Percentiles rank a stretch among this genome's conserved stretches.
phyloP scores from a whole-genome alignment of 2,888 invertebrate genomes.

The Tenthredo notha region DNA sequence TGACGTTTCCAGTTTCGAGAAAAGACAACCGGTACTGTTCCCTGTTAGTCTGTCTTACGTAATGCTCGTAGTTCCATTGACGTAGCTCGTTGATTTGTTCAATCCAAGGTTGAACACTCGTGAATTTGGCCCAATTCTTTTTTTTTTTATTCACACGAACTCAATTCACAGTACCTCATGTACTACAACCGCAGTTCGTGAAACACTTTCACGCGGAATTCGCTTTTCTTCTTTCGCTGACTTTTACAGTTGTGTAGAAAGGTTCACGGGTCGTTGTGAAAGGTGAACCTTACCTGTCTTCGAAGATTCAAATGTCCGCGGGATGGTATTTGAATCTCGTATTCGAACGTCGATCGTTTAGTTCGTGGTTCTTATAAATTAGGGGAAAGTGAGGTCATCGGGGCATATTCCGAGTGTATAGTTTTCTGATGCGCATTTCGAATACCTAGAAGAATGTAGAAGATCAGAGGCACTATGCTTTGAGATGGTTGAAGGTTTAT shows the following conservation, averaged over 20 bases:
- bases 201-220: neutral
- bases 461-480: slow-evolving; percentile 14
- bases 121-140: neutral
- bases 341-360: slow-evolving; percentile 31
- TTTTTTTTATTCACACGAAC: neutral
- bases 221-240: slow-evolving; percentile 31
- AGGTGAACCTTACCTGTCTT: slow-evolving; percentile 45
- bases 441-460: neutral
- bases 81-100: neutral
- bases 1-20: slow-evolving; percentile 48
- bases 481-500: slow-evolving; percentile 40
- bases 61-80: slow-evolving; percentile 35
- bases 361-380: slow-evolving; percentile 57
- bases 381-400: slow-evolving; percentile 64
- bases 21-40: slow-evolving; percentile 32
- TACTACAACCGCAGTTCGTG: neutral
- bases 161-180: neutral
- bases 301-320: neutral
- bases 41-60: slow-evolving; percentile 30
- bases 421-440: slow-evolving; percentile 39
- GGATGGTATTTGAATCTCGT: slow-evolving; percentile 33
- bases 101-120: slow-evolving; percentile 1
- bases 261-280: slow-evolving; percentile 48
- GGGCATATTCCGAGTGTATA: slow-evolving; percentile 21
- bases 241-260: slow-evolving; percentile 6